phyloP scores from a whole-genome alignment of 2,113 vertebrate species.

The Brachyhypopomus occidentalis region DNA sequence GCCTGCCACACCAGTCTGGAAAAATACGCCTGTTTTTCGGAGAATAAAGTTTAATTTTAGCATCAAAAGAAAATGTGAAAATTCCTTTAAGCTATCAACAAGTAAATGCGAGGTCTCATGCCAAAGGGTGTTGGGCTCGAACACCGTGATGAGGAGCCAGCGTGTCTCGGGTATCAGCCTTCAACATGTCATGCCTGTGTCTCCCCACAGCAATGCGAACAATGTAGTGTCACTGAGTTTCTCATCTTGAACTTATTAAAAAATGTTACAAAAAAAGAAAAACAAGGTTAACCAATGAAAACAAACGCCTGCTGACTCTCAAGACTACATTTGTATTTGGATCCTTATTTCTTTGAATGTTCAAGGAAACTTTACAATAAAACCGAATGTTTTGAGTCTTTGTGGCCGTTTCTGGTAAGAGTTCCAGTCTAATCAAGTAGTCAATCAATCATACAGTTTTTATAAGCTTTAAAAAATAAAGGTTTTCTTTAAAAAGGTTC shows the following conservation, averaged over 20 bases:
- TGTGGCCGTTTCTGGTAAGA: no score
- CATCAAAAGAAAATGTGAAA: constrained; percentile 40
- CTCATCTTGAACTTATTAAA: not conserved
- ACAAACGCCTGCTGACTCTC: no score
- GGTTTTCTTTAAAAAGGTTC: no score
- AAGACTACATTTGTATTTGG: not conserved
- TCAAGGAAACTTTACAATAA: no score
- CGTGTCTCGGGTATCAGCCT: constrained; percentile 31
- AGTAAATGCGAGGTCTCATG: constrained; percentile 27
- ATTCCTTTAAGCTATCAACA: constrained; percentile 49
- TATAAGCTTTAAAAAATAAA: no score
- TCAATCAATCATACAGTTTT: no score
- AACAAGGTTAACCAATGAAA: not conserved
- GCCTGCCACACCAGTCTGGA: constrained; percentile 21
- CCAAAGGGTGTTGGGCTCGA: constrained; percentile 37
- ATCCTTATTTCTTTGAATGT: not conserved
- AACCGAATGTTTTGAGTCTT: no score
- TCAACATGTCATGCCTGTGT: constrained; percentile 32
- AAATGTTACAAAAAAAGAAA: constrained; percentile 12
- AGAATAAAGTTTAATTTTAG: constrained; percentile 49
- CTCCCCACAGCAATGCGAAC: constrained; percentile 42
- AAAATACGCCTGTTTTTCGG: constrained; percentile 32
- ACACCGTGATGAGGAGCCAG: constrained; percentile 26
- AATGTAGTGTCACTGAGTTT: constrained; percentile 43
- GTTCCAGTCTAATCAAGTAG: no score